Evolutionary conservation across 2,113 vertebrate genomes (phyloP), one percentile per base, ranked within the genome.

Genomic region (Forbesichthys papilliferus): DNA sequence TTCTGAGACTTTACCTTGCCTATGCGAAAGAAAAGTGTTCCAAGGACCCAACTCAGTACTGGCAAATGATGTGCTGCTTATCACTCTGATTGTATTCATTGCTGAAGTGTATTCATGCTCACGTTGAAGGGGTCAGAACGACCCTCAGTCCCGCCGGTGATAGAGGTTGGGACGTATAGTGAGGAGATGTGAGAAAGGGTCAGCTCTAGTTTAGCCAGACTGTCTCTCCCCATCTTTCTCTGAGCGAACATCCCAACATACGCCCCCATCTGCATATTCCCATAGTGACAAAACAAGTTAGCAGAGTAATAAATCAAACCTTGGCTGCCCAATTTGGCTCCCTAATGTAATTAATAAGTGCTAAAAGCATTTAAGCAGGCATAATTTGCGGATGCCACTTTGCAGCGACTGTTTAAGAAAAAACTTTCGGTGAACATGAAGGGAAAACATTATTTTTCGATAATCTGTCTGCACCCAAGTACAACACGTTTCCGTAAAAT

Each of bases 311-410:
- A 93, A 92, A 93, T 93, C 92, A 93, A 89, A 91, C 73, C 84
- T 85, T 61, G 84, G 80, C 90, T 86, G 90, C 88, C 90, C 91
- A 92, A 91, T 93, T 93, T 92, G 80, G 77, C 80, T 88, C 84
- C 86, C 88, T 93, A 93, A 93, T 93, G 89, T 83, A 93, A 93
- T 93, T 92, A 93, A 93, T 93, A 93, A 86, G 84, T 87, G 90
- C 89, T 93, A 92, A 93, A 91, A 91, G 88, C 86, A 86, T 85
- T 92, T 93, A 92, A 93, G 87, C 83, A 77, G 80, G 82, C 79
- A 67, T 91, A 87, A 92, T 92, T 91, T 90, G 82, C 11, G 71
- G 79, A 80, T 86, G 89, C 84, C 89, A 91, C 90, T 92, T 91
- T 88, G 73, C 88, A 81, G 80, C 70, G 70, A 82, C 77, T 80